Percentiles rank a stretch among this genome's conserved stretches.
These are phyloP conservation scores for Alaudala cheleensis DNA, from an alignment of 2,113 vertebrate genomes.

Conservation along the genomic window DNA sequence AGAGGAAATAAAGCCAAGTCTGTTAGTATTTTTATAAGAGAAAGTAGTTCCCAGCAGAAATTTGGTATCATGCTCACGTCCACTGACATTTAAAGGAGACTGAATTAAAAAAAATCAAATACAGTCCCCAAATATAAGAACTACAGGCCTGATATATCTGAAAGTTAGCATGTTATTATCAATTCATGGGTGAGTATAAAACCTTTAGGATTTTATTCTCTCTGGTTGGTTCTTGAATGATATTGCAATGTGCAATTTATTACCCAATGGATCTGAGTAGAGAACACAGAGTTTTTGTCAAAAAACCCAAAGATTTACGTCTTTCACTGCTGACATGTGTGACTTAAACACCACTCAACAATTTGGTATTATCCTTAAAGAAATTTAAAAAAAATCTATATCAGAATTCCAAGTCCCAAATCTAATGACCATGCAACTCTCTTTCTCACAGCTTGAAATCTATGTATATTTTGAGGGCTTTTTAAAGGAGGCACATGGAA, in stretches of 20 bases:
- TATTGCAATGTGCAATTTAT: neutral
- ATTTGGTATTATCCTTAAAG: neutral
- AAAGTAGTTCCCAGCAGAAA: neutral
- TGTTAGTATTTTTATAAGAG: neutral
- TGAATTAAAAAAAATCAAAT: neutral
- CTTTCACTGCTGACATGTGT: neutral
- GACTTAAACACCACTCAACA: neutral
- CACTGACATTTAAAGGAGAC: neutral
- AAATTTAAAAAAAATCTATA: neutral
- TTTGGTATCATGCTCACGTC: neutral
- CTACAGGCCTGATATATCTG: neutral
- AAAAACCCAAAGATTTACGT: neutral
- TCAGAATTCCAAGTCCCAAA: neutral
- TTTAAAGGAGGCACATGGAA: neutral
- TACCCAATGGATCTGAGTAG: neutral
- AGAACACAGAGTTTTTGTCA: neutral
- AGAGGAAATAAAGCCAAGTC: neutral
- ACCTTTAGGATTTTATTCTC: neutral
- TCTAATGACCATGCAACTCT: neutral
- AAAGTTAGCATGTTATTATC: neutral
- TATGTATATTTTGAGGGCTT: neutral
- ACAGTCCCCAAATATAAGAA: neutral
- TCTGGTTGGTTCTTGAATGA: neutral
- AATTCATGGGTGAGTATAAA: neutral
- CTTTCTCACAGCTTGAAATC: neutral